Evolutionary conservation across 2,888 invertebrate genomes (phyloP).

Genomic region (Palloptera scutellata): DNA sequence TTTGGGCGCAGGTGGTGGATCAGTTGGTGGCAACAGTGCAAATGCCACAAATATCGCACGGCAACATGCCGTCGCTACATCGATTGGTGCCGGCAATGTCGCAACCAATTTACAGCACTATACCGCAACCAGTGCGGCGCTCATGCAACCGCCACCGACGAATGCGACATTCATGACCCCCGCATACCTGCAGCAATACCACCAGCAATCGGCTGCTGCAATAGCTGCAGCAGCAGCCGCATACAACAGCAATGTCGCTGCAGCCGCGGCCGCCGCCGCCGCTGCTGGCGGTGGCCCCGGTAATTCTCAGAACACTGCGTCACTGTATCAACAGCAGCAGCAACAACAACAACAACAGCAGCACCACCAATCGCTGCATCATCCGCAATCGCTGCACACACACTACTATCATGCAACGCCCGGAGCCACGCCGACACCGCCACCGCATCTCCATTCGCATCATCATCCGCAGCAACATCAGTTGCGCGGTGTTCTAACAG

Average conservation of each 20-base stretch:
- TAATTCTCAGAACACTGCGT: slow-evolving; percentile 23
- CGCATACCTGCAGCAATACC: slow-evolving; percentile 34
- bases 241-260: slow-evolving; percentile 32
- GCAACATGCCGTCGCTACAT: slow-evolving; percentile 23
- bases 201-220: slow-evolving; percentile 30
- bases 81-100: slow-evolving; percentile 20
- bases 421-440: slow-evolving; percentile 36
- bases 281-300: slow-evolving; percentile 29
- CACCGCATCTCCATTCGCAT: slow-evolving; percentile 38
- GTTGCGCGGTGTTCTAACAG: slow-evolving; percentile 39
- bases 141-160: slow-evolving; percentile 32
- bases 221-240: slow-evolving; percentile 34
- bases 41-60: slow-evolving; percentile 29
- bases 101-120: slow-evolving; percentile 33
- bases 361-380: slow-evolving; percentile 41
- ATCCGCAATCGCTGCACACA: slow-evolving; percentile 27
- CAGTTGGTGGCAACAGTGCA: slow-evolving; percentile 19
- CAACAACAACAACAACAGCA: slow-evolving; percentile 41
- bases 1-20: slow-evolving; percentile 6
- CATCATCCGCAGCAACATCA: slow-evolving; percentile 42
- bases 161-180: slow-evolving; percentile 36
- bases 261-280: slow-evolving; percentile 30
- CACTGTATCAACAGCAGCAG: slow-evolving; percentile 38
- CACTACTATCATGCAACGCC: slow-evolving; percentile 36
- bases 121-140: slow-evolving; percentile 19